Evolutionary conservation across 2,113 vertebrate genomes (phyloP).

Genomic region (Platycercus adscitus): DNA sequence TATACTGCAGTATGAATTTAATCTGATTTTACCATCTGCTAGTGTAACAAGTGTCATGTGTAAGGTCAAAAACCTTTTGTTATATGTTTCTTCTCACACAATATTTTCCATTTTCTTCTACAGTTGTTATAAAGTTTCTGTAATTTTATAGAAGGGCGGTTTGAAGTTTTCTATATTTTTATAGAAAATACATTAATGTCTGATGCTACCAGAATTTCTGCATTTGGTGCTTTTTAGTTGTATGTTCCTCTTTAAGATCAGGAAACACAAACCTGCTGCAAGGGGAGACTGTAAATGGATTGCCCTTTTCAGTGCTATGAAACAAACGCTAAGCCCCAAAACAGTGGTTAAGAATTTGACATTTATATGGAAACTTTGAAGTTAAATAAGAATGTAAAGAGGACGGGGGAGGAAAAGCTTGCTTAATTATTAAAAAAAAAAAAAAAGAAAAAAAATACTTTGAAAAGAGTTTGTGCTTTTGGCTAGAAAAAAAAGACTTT

Average conservation of each 20-base stretch:
- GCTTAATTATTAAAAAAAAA: background rate
- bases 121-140: background rate
- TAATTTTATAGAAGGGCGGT: background rate
- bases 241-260: background rate
- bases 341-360: background rate
- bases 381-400: background rate
- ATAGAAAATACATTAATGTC: background rate
- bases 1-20: background rate
- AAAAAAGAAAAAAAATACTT: background rate
- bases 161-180: background rate
- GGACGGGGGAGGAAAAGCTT: background rate
- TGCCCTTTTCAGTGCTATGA: background rate
- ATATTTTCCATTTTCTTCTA: background rate
- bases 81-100: background rate
- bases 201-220: background rate
- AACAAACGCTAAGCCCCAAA: background rate
- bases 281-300: background rate
- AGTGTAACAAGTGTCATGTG: background rate
- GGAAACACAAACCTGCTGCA: background rate
- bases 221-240: background rate
- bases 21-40: background rate
- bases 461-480: background rate
- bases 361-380: background rate
- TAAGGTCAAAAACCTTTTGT: background rate
- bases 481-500: background rate